Evolutionary conservation across 2,113 vertebrate genomes (phyloP), one percentile per base, ranked within the genome.

Genomic region (Oxyura jamaicensis): DNA sequence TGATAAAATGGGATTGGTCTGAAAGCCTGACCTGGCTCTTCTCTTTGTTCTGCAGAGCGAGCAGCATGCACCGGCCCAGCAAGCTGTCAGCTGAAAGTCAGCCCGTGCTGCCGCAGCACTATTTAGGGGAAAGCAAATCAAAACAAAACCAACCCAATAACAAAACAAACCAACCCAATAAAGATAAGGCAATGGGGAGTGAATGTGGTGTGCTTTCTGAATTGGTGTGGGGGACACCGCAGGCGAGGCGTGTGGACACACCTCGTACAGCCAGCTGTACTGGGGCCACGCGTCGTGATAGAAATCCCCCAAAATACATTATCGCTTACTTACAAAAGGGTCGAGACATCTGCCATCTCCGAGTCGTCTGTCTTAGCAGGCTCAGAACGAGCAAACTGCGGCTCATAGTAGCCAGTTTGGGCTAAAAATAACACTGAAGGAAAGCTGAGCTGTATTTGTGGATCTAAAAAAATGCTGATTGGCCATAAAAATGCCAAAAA

Each of bases 391-490:
- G 63, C 50, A 62, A 58, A 14, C 66, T 90, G 71, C 14, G 29
- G n/a, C 28, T 78, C 29, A 42, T 48, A 44, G 44, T 53, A 78
- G 52, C 31, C 48, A 26, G 10, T 82, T n/a, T 9, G 58, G 44
- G 50, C 44, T 93, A 84, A 82, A 95, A 96, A 95, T 86, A 94
- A 44, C 46, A 71, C 18, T 13, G 39, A 69, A 82, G 29, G 39
- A 91, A 72, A 79, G 83, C 92, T 92, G 69, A 93, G 50, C 39
- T 68, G 31, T 79, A 91, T 83, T 90, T 4, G 1, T 39, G 35
- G 53, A 73, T 35, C 25, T 74, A 10, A 86, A 67, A 88, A 93
- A 41, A 22, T 67, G 96, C 91, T 97, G 96, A 94, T 69, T 55
- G 55, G 33, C 56, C 33, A 46, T 59, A 91, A 95, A 96, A 95